Evolutionary conservation across 2,888 invertebrate genomes (phyloP).

Genomic region (Tipula vernalis): DNA sequence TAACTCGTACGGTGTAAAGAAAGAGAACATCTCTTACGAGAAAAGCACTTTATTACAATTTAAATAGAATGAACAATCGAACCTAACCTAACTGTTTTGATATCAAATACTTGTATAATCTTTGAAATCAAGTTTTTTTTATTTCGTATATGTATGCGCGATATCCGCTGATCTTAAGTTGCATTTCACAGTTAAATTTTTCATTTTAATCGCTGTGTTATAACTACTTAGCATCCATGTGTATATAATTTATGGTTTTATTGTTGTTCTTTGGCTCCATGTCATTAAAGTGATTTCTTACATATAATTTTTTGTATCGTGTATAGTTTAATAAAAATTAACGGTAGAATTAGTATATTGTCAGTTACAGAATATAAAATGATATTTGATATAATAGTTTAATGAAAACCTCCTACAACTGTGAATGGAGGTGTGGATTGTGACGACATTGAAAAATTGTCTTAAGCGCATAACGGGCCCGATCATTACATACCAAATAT

Average conservation of each 20-base stretch:
- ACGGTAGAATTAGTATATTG: background rate
- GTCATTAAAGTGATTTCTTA: background rate
- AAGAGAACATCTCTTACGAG: background rate
- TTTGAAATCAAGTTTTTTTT: background rate
- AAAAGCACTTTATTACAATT: background rate
- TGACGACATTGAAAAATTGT: background rate
- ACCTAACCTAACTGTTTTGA: background rate
- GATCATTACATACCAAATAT: no score
- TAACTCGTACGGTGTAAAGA: background rate
- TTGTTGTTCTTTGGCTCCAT: background rate
- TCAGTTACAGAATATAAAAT: background rate
- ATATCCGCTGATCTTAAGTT: background rate
- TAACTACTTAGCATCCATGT: background rate
- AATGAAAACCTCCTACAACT: background rate
- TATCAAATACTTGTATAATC: background rate
- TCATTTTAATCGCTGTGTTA: background rate
- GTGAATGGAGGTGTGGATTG: background rate
- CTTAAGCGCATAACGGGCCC: no score
- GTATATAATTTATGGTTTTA: background rate
- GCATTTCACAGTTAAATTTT: background rate
- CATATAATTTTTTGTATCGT: background rate
- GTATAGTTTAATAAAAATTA: background rate
- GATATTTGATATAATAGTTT: background rate
- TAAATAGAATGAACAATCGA: background rate
- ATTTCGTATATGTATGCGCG: background rate